Base-by-base conservation (phyloP, 2,797 vertebrate genomes). In the Sebastolobus alascanus region DNA sequence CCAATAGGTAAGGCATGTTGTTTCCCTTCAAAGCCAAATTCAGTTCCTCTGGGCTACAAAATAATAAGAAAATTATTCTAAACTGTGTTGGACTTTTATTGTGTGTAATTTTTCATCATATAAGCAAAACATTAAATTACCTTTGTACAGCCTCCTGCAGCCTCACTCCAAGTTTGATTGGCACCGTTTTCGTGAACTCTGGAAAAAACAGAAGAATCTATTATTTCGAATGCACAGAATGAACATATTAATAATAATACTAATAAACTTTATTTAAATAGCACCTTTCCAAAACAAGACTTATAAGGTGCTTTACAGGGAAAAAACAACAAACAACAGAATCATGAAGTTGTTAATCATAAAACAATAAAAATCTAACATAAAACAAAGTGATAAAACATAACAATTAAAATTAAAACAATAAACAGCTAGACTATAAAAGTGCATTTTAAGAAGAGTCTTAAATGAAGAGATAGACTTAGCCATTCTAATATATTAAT, bases 91-190 rank as follows among this genome's bases (percentile, higher is more conserved):
- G 79, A n/a, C 6, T 50, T 13, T 59, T 54, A 60, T 55, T 38
- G 22, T 11, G 5, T 50, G 3, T 37, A 10, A 18, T 31, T 73
- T 33, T 31, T 66, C 1, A 70, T 61, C 27, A 46, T 22, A 12
- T 18, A 13, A 74, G 13, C 2, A 71, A 78, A 75, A 65, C 0
- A n/a, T 35, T 1, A 33, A 80, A 12, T 75, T 83, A 96, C 96
- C 87, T 91, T 75, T 85, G 85, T 1, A 93, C 75, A 68, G 95
- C 71, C n/a, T 96, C 95, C 67, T 91, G 88, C 35, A 96, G 93
- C 76, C 86, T 93, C 61, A 95, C 95, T 31, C 95, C 96, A 6
- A 96, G 92, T 79, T 77, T 94, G 73, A 96, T 77, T 6, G 88
- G 87, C 59, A 93, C 55, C 0, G 10, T 84, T 75, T 84, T 92